Conservation (phyloP, 2,888 invertebrate species). For the Nemotelus pantherinus region DNA sequence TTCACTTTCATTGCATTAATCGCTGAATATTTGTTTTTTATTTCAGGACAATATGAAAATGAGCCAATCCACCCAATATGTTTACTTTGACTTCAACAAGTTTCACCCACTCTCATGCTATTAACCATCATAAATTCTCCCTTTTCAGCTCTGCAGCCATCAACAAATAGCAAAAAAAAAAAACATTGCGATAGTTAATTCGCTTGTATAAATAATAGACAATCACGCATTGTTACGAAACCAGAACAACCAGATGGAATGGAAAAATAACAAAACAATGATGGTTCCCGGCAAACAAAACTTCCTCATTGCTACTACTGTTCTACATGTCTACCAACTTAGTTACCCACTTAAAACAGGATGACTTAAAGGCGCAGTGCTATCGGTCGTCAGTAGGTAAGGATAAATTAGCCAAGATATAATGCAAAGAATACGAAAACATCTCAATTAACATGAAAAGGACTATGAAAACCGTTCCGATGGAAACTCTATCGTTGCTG, state of each 20-base stretch:
- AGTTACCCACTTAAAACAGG: too few relatives aligned
- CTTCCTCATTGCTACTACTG: too few relatives aligned
- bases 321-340: too few relatives aligned
- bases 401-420: conserved; percentile 11
- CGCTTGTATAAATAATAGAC: conserved; percentile 22
- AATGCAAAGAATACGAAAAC: conserved; percentile 26
- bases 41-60: too few relatives aligned
- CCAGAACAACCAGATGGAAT: background rate
- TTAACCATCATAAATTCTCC: background rate
- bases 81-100: background rate
- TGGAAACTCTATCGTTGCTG: conserved; percentile 2
- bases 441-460: conserved; percentile 37
- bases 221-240: conserved; percentile 16
- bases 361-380: too few relatives aligned
- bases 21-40: too few relatives aligned
- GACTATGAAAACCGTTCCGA: background rate
- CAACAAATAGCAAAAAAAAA: background rate
- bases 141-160: background rate
- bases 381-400: background rate
- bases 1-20: too few relatives aligned
- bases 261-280: background rate
- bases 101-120: background rate
- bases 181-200: background rate
- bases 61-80: too few relatives aligned
- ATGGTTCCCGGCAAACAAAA: background rate